Conservation (phyloP, 2,797 vertebrate genomes). For the Lagodon rhomboides region DNA sequence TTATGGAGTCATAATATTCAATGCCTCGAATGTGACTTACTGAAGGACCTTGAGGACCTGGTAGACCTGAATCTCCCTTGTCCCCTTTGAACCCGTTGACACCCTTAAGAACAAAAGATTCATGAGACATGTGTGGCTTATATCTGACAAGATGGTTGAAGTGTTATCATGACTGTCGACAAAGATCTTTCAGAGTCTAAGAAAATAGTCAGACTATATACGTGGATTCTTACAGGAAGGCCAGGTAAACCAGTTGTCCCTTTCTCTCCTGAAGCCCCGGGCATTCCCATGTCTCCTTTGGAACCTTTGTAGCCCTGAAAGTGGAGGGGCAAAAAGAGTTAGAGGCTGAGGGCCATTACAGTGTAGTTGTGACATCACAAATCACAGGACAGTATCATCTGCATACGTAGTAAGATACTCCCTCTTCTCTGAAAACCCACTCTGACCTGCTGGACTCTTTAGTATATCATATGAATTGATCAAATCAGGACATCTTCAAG, state of each 20-base stretch:
- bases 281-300: constrained; percentile 94
- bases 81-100: constrained; percentile 94
- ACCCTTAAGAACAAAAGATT: constrained; percentile 84
- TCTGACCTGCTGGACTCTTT: no score
- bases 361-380: no score
- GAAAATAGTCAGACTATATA: not conserved
- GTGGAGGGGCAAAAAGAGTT: not conserved
- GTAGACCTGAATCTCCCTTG: constrained; percentile 92
- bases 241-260: constrained; percentile 94
- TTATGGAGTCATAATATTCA: not conserved
- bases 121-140: not conserved
- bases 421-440: no score
- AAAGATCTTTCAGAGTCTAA: not conserved
- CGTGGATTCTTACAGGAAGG: constrained; percentile 88
- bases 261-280: constrained; percentile 93
- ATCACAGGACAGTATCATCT: no score
- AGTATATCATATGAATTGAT: no score
- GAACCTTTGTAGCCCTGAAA: constrained; percentile 96
- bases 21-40: constrained; percentile 83
- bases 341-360: no score
- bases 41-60: constrained; percentile 94
- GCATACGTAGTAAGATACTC: no score
- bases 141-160: not conserved
- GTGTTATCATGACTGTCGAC: not conserved
- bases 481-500: no score